Evolutionary conservation across 2,113 vertebrate genomes (phyloP), one percentile per base, ranked within the genome.

Genomic region (Chrysochloris asiatica): DNA sequence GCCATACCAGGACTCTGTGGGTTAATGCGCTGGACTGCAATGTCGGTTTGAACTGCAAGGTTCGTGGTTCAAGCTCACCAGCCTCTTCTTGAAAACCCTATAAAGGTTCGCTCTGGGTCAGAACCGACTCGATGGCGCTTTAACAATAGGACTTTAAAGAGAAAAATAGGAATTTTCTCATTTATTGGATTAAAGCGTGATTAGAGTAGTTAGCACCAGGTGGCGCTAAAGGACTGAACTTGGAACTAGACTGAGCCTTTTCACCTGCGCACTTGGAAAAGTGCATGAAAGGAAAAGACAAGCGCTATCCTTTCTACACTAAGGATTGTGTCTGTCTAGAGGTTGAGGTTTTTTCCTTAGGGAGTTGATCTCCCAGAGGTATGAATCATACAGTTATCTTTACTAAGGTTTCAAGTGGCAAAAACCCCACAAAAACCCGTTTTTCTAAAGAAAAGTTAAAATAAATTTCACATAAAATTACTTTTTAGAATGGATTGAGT

Each of bases 141-240:
- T n/a, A 86, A 36, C 1, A 82, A 72, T 80, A 88, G 65, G 19
- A n/a, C n/a, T n/a, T n/a, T n/a, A n/a, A 33, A 59, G 43, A 50
- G 21, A 33, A 13, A 56, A 79, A 52, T 61, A 11, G 1, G n/a
- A 22, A 11, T 50, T 93, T 92, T 79, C 48, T 38, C n/a, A 61
- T 63, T 83, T 79, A 41, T 14, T 36, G 72, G 30, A 2, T 54
- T 36, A 41, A 92, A 61, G 59, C 3, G 14, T 83, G 16, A 86
- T 61, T 72, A 54, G 33, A 93, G 19, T 10, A 81, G 2, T 36
- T 12, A 95, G 56, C 98, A 97, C 95, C 94, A 98, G 98, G 95
- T 97, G 98, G 97, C 96, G 97, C 96, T 96, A 13, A 56, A 97
- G 94, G 97, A 97, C 90, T 67, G 95, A 96, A 56, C 43, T 97